Base-by-base conservation (phyloP, 2,888 invertebrate genomes). In the Lottia scabra region DNA sequence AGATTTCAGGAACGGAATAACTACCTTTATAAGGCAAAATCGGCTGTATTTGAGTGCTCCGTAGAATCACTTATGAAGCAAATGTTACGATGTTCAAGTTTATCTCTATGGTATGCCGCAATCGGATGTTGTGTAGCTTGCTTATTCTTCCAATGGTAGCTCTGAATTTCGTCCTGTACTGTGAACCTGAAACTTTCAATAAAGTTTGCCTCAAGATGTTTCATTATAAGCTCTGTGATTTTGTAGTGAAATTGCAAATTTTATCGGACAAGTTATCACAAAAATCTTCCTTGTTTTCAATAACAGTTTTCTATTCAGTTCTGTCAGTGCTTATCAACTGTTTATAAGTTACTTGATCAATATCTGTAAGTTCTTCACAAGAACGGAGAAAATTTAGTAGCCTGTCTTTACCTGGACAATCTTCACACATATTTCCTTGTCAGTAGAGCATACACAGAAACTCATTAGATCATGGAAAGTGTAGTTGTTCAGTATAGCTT, bases 151-250 rank as follows among this genome's bases (percentile, higher is more conserved):
- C 38, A 46, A 1, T 65, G 56, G 16, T 26, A 65, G 27, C 68
- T 68, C 65, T 70, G 70, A 23, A 70, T 45, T 19, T 65, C 48
- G 48, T 71, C 71, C 23, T 71, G 71, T 16, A 66, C 38, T 4
- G 48, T 56, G 23, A 44, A 65, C 2, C 13, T 27, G 46, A 16
- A 67, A 66, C 66, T 66, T 71, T 71, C 71, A 10, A 48, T 27
- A 56, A 71, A 67, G 16, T 66, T 48, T 16, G 43, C 38, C 12
- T 48, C 46, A 6, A 71, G 16, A 19, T 10, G 10, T 56, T 65
- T 26, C 44, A 27, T 48, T 70, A 65, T 23, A 6, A n/a, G 12
- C 1, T 66, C 19, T 65, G 70, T 13, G 65, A 65, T 56, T 71
- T 66, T 10, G 66, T 66, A 27, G 12, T 56, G 26, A 46, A 71